Percentiles rank a stretch among this genome's conserved stretches.
These are phyloP conservation scores for Danaus chrysippus DNA, from an alignment of 2,888 invertebrate species.

Conservation along the genomic window DNA sequence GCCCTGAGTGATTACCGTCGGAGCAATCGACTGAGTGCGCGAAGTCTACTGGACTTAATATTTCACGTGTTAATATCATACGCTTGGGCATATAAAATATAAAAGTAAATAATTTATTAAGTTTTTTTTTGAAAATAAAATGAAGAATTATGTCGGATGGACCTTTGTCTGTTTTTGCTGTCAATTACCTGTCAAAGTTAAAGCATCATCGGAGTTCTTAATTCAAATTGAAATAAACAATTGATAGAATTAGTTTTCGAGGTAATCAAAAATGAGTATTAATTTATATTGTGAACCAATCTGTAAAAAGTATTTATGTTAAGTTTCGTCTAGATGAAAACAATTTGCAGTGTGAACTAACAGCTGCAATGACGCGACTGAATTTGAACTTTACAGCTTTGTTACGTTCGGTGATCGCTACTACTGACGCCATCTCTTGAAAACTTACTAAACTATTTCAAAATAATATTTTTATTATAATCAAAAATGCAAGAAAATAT, in stretches of 20 bases:
- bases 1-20: slow-evolving; percentile 34
- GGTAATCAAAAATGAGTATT: neutral
- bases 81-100: neutral
- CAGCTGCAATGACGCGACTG: slow-evolving; percentile 21
- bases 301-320: neutral
- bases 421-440: neutral
- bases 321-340: slow-evolving; percentile 11
- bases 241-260: neutral
- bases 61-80: slow-evolving; percentile 26
- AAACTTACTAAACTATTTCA: neutral
- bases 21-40: slow-evolving; percentile 56
- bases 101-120: neutral
- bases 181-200: too few relatives aligned
- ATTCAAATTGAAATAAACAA: neutral
- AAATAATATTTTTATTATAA: neutral
- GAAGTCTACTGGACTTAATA: slow-evolving; percentile 21
- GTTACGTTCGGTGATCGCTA: slow-evolving; percentile 9
- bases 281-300: slow-evolving; percentile 7
- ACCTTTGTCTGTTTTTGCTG: too few relatives aligned
- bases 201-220: too few relatives aligned
- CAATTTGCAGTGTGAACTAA: slow-evolving; percentile 24
- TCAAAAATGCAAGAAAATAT: neutral
- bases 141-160: too few relatives aligned
- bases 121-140: neutral
- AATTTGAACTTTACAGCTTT: slow-evolving; percentile 24